Evolutionary conservation across 2,888 invertebrate species (phyloP).

Genomic region (Tethea ocularis): DNA sequence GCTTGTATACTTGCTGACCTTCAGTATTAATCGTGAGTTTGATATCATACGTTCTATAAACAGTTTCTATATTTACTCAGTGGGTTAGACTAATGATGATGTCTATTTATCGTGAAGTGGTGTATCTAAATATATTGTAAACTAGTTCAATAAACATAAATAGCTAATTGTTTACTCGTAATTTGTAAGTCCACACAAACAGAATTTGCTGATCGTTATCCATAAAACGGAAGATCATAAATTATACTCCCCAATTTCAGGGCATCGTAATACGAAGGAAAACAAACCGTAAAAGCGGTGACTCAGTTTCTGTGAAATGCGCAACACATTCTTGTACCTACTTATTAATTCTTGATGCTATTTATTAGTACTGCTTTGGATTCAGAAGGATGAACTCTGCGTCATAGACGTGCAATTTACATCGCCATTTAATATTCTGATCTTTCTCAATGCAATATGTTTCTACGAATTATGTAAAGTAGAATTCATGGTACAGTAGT

Average conservation of each 20-base stretch:
- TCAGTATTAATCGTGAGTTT: not conserved
- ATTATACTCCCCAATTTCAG: conserved; percentile 33
- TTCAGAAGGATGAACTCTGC: conserved; percentile 1
- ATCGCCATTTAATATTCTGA: conserved; percentile 1
- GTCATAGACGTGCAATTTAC: conserved; percentile 2
- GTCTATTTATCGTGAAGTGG: not conserved
- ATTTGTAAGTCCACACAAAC: conserved; percentile 14
- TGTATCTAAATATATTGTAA: not conserved
- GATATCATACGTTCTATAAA: not conserved
- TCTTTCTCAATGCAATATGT: not conserved
- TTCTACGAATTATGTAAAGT: not conserved
- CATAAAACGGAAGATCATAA: conserved; percentile 32
- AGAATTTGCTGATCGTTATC: conserved; percentile 24
- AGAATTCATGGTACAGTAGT: not conserved
- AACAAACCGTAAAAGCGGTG: conserved; percentile 37
- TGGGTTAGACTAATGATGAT: not conserved
- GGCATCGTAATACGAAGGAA: conserved; percentile 29
- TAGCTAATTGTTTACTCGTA: not conserved
- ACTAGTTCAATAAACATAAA: not conserved
- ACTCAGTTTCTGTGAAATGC: conserved; percentile 24
- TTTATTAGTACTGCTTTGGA: not conserved
- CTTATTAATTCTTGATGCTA: conserved; percentile 3
- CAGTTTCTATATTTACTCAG: not conserved
- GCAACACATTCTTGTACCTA: conserved; percentile 12
- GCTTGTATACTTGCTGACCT: conserved; percentile 14